Evolutionary conservation across 2,888 invertebrate genomes (phyloP).

Genomic region (Acanthococcus lagerstroemiae): DNA sequence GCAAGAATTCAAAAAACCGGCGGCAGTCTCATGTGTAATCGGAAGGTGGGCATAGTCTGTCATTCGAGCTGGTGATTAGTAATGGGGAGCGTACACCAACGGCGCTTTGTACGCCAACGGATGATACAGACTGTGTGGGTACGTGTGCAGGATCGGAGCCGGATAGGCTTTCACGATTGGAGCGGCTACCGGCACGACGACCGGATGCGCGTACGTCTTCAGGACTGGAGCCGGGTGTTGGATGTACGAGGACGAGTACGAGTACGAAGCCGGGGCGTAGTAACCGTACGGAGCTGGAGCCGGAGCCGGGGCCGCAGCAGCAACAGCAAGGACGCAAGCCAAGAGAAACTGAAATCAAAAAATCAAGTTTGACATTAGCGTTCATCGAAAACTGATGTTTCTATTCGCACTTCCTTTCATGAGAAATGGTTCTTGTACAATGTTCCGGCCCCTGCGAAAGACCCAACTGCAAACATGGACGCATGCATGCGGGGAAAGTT

Average conservation of each 20-base stretch:
- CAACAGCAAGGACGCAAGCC: constrained; percentile 5
- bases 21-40: too few relatives aligned
- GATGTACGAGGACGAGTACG: constrained; percentile 10
- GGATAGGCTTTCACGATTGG: constrained; percentile 9
- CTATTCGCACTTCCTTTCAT: too few relatives aligned
- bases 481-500: too few relatives aligned
- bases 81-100: constrained; percentile 4
- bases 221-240: constrained; percentile 13
- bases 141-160: neutral
- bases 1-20: too few relatives aligned
- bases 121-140: neutral
- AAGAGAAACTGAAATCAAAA: neutral
- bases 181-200: neutral
- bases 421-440: too few relatives aligned
- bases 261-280: constrained; percentile 9
- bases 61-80: too few relatives aligned
- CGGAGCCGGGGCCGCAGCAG: constrained; percentile 8
- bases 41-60: too few relatives aligned
- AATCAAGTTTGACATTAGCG: too few relatives aligned
- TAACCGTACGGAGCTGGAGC: constrained; percentile 1
- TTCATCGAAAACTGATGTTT: too few relatives aligned
- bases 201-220: constrained; percentile 9
- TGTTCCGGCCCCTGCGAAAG: too few relatives aligned
- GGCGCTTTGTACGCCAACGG: neutral
- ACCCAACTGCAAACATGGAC: too few relatives aligned